phyloP scores from a whole-genome alignment of 2,888 invertebrate species.

The Platypus cylindrus region DNA sequence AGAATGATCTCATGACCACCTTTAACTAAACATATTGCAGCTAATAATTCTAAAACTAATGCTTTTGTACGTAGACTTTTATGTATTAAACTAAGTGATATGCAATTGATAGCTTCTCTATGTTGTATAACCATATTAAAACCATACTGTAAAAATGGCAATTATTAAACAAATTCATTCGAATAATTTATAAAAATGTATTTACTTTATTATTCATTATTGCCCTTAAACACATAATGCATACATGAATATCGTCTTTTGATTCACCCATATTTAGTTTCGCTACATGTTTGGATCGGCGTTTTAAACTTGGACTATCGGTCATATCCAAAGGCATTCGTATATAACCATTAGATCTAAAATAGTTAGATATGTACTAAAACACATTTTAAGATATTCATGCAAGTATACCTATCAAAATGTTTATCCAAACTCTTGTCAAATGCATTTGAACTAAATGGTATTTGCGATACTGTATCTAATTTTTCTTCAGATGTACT shows the following conservation, averaged over 20 bases:
- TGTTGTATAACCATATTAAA: slow-evolving; percentile 99
- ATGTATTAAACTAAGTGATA: slow-evolving; percentile 92
- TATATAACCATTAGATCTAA: slow-evolving; percentile 24
- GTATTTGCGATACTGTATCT: slow-evolving; percentile 34
- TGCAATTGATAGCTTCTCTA: slow-evolving; percentile 95
- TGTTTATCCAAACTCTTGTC: slow-evolving; percentile 13
- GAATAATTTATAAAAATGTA: too few species aligned
- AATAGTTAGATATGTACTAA: slow-evolving; percentile 10
- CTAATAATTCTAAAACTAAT: slow-evolving; percentile 87
- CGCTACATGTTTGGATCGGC: slow-evolving; percentile 73
- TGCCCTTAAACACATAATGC: slow-evolving; percentile 96
- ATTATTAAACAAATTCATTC: too few species aligned
- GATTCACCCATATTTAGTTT: slow-evolving; percentile 89
- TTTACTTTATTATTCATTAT: slow-evolving; percentile 97
- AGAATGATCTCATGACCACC: slow-evolving; percentile 98
- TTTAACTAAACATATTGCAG: slow-evolving; percentile 96
- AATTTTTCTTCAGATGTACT: slow-evolving; percentile 67
- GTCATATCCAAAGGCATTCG: slow-evolving; percentile 45
- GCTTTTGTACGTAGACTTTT: slow-evolving; percentile 95
- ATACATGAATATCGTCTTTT: slow-evolving; percentile 97
- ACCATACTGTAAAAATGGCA: slow-evolving; percentile 73
- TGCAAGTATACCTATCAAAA: slow-evolving; percentile 11
- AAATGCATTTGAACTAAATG: slow-evolving; percentile 27
- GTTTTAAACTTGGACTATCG: slow-evolving; percentile 57
- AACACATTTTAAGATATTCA: background rate